phyloP scores from a whole-genome alignment of 2,113 vertebrate genomes.

The Pseudonaja textilis region DNA sequence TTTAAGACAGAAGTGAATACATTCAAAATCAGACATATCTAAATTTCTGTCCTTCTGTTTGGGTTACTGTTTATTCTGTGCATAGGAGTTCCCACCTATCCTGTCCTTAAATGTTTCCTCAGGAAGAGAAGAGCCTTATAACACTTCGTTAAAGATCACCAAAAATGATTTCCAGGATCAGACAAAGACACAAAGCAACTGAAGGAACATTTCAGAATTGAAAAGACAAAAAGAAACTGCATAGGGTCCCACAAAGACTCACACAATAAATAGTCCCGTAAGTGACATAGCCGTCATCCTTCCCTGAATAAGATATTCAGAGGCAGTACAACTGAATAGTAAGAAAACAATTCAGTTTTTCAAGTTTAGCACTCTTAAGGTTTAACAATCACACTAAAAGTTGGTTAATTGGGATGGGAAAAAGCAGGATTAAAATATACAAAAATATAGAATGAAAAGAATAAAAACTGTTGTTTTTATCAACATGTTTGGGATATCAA shows the following conservation, averaged over 20 bases:
- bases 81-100: neutral
- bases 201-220: neutral
- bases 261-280: neutral
- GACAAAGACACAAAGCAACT: neutral
- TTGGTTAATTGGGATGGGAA: neutral
- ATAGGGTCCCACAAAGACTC: neutral
- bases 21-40: neutral
- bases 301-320: fast-evolving
- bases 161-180: neutral
- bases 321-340: neutral
- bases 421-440: neutral
- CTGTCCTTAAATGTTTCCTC: neutral
- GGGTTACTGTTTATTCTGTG: neutral
- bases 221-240: conserved; percentile 6
- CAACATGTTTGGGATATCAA: neutral
- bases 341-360: neutral
- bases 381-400: neutral
- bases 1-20: neutral
- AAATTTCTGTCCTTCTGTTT: neutral
- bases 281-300: fast-evolving
- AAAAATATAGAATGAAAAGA: neutral
- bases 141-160: neutral
- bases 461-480: neutral
- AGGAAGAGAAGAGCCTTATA: neutral
- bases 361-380: fast-evolving